Conservation (phyloP, 2,797 vertebrate genomes). For the Denticeps clupeoides region DNA sequence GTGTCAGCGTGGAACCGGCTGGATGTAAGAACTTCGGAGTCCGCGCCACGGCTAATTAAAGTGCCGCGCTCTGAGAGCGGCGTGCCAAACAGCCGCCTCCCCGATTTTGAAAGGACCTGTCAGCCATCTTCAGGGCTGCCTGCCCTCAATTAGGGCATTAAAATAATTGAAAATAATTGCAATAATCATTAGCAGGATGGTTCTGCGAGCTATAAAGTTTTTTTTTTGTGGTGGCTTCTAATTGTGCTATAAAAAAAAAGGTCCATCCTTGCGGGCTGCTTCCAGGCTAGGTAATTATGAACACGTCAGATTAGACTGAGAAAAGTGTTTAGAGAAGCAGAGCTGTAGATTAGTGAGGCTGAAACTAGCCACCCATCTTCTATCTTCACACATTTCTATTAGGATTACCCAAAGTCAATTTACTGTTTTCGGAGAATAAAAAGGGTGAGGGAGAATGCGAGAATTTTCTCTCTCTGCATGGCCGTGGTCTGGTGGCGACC, state of each 20-base stretch:
- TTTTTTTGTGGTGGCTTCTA: conserved; percentile 24
- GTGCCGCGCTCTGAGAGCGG: conserved; percentile 10
- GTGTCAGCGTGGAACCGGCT: conserved; percentile 1
- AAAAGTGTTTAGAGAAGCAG: conserved; percentile 19
- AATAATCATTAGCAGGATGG: conserved; percentile 27
- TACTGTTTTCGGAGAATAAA: conserved; percentile 10
- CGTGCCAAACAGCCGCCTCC: conserved; percentile 29
- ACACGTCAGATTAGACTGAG: conserved; percentile 25
- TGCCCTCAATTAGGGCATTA: conserved; percentile 38
- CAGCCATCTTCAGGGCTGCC: conserved; percentile 28
- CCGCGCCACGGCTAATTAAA: conserved; percentile 31
- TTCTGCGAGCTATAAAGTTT: conserved; percentile 13
- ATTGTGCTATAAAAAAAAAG: conserved; percentile 26
- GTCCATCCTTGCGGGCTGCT: conserved; percentile 19
- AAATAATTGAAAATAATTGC: conserved; percentile 47
- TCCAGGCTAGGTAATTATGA: conserved; percentile 27
- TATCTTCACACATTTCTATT: conserved; percentile 18
- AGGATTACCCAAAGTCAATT: conserved; percentile 27
- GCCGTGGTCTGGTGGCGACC: conserved; percentile 18
- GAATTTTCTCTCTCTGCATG: conserved; percentile 4
- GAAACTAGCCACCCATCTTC: neutral
- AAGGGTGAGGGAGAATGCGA: neutral
- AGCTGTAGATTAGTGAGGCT: conserved; percentile 8
- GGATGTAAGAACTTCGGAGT: conserved; percentile 18
- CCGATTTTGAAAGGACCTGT: conserved; percentile 35